Evolutionary conservation across 2,888 invertebrate genomes (phyloP), one percentile per base, ranked within the genome.

Genomic region (Sicus ferrugineus): DNA sequence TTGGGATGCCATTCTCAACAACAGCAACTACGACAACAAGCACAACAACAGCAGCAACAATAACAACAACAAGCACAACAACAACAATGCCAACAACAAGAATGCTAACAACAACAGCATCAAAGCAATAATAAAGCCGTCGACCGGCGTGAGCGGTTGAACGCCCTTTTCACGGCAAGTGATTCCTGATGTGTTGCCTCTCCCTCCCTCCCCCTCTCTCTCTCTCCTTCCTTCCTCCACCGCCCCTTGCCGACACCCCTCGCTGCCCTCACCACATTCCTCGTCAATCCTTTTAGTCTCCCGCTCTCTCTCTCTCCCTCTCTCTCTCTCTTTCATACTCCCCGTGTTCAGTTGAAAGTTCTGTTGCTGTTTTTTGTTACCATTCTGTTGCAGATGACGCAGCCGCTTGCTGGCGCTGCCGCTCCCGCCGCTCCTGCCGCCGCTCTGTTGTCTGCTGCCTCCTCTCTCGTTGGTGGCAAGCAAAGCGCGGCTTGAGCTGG

Each of bases 131-230:
- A 56, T 56, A 38, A 63, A 61, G 62, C 68, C 68, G 68, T 73
- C 70, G 69, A 74, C 69, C 69, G 72, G 65, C 77, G 75, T 76
- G 75, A 75, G 73, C 77, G 80, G 83, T 84, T 84, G 83, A 84
- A 83, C 80, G 84, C 82, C 84, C 84, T 83, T 83, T 84, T 83
- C 82, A 84, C 82, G 83, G 82, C 83, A 84, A 83, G 80, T 83
- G 82, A 81, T 83, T 83, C 82, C 78, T 56, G 19, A 14, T 16
- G 28, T 26, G 30, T 26, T 38, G 52, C 21, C 54, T 9, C 34
- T 21, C 26, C 30, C 19, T 21, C 4, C 59, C 23, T 9, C 42
- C 34, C 16, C 23, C 38, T 11, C 61, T 48, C 26, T 5, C 26
- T 1, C 46, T 23, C 16, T 14, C 7, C 46, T 7, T 16, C 21